A percentile compares a stretch with the other conserved stretches of the same genome.
phyloP scores from a whole-genome alignment of 2,113 vertebrate species.

The Onychorhynchus coronatus region DNA sequence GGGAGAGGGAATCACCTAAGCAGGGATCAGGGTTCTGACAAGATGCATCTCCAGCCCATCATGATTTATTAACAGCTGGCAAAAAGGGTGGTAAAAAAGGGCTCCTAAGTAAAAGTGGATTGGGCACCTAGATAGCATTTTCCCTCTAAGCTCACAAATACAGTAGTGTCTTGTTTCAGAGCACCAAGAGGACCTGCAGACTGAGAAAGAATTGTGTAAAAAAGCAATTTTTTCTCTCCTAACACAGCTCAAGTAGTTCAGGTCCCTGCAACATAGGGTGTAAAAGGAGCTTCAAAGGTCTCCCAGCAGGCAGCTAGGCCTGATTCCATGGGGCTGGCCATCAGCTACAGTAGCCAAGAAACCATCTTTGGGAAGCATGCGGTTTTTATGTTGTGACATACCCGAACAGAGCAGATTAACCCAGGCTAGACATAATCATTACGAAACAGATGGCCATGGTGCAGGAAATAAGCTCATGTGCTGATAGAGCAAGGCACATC shows the following conservation, averaged over 20 bases:
- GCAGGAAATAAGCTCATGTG: neutral
- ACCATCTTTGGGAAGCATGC: neutral
- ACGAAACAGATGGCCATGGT: slow-evolving; percentile 18
- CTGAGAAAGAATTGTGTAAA: neutral
- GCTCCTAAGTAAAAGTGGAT: neutral
- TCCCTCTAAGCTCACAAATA: neutral
- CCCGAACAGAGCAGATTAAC: neutral
- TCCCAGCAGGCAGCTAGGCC: neutral
- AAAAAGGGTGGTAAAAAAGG: neutral
- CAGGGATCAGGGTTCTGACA: neutral
- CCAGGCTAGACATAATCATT: neutral
- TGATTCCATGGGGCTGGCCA: rapidly evolving
- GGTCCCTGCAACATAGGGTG: neutral
- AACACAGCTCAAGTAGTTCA: neutral
- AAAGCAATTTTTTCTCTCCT: neutral
- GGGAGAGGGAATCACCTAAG: neutral
- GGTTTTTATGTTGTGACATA: neutral
- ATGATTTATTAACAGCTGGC: neutral
- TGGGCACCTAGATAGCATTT: neutral
- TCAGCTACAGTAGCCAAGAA: neutral
- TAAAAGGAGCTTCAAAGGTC: neutral
- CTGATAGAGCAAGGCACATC: neutral
- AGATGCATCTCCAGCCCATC: neutral
- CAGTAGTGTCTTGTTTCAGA: neutral
- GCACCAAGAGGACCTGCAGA: neutral